These are phyloP conservation scores for Abrostola triplasia DNA, from an alignment of 2,888 invertebrate genomes.

Conservation along the genomic window DNA sequence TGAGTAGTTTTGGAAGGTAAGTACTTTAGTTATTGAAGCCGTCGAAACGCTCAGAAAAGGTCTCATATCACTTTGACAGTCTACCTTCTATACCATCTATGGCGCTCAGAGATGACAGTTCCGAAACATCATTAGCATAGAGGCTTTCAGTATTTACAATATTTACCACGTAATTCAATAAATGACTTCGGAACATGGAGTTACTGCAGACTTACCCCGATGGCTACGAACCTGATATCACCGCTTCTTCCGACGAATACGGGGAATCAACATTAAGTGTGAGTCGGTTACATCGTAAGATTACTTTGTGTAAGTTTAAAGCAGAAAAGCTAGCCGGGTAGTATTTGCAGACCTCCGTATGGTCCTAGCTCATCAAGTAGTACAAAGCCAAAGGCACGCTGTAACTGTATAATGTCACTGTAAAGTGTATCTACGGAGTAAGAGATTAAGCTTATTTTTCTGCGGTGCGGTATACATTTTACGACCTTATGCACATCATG, in stretches of 20 bases:
- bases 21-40: no score
- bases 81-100: slow-evolving; percentile 15
- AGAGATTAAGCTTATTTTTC: no score
- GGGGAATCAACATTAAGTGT: slow-evolving; percentile 6
- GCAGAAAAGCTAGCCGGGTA: no score
- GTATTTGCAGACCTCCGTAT: no score
- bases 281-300: neutral
- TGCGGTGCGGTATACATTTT: no score
- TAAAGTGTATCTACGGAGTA: no score
- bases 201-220: neutral
- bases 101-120: slow-evolving; percentile 4
- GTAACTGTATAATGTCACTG: no score
- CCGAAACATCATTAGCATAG: neutral
- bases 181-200: neutral
- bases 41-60: slow-evolving; percentile 6
- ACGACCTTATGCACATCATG: no score
- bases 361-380: no score
- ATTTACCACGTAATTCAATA: slow-evolving; percentile 14
- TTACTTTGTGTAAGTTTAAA: neutral
- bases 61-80: slow-evolving; percentile 10
- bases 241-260: slow-evolving; percentile 3
- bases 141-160: no score
- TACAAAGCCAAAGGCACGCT: no score
- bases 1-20: no score
- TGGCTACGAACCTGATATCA: slow-evolving; percentile 6